Conservation (phyloP, 2,888 invertebrate genomes). For the Drosophila robusta region DNA sequence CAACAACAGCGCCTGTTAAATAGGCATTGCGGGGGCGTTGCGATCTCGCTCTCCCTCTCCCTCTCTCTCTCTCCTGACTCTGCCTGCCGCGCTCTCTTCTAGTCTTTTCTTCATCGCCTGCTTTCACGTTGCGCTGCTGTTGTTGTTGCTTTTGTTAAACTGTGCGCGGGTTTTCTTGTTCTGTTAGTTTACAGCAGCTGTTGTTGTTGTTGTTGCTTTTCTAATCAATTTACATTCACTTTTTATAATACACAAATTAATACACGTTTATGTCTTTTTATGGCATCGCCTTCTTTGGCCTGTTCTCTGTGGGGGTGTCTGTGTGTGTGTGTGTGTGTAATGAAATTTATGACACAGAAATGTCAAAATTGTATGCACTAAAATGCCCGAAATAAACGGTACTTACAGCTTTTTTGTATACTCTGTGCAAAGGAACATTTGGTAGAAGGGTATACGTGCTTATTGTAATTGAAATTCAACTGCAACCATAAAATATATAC, state of each 20-base stretch:
- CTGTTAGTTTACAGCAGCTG: slow-evolving; percentile 1
- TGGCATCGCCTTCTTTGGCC: slow-evolving; percentile 15
- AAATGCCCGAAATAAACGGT: slow-evolving; percentile 29
- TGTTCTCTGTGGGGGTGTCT: slow-evolving; percentile 47
- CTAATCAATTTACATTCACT: slow-evolving; percentile 59
- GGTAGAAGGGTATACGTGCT: no score
- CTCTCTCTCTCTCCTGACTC: slow-evolving; percentile 21
- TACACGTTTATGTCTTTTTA: slow-evolving; percentile 26
- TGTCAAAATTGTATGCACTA: slow-evolving; percentile 57
- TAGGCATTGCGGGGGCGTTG: slow-evolving; percentile 71
- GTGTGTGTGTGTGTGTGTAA: slow-evolving; percentile 14
- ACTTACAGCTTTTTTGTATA: slow-evolving; percentile 19
- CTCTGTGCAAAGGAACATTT: no score
- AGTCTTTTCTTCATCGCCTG: slow-evolving; percentile 21
- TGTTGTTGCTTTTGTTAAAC: not conserved
- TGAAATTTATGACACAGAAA: slow-evolving; percentile 72
- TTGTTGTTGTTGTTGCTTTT: slow-evolving; percentile 39
- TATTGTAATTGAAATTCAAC: no score
- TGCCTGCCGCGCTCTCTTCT: slow-evolving; percentile 34
- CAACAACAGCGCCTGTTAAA: slow-evolving; percentile 8
- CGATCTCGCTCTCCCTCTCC: slow-evolving; percentile 44
- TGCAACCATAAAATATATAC: no score
- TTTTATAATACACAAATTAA: slow-evolving; percentile 38
- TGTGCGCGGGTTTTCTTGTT: slow-evolving; percentile 7
- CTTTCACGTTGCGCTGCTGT: slow-evolving; percentile 17